These are phyloP conservation scores for Forbesichthys papilliferus DNA, from an alignment of 2,113 vertebrate genomes.

Conservation along the genomic window DNA sequence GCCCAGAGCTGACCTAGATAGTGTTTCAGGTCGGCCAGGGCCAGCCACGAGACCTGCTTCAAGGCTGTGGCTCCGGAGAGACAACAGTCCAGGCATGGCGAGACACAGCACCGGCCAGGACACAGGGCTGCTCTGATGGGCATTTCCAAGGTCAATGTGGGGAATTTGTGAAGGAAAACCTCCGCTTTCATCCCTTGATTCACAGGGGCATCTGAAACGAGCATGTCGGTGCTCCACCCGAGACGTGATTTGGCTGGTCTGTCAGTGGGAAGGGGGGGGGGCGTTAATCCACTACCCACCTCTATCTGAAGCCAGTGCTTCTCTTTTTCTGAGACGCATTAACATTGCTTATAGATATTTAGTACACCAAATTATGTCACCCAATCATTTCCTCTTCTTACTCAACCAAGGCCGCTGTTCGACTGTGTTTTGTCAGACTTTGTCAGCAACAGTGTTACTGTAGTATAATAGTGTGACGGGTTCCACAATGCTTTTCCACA, in stretches of 20 bases:
- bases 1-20: constrained; percentile 71
- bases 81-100: constrained; percentile 54
- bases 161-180: constrained; percentile 51
- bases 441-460: no score
- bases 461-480: no score
- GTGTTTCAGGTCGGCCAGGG: constrained; percentile 69
- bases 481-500: no score
- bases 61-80: constrained; percentile 62
- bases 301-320: constrained; percentile 16
- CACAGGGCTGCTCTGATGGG: constrained; percentile 54
- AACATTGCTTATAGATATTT: neutral
- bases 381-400: neutral
- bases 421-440: no score
- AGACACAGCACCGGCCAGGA: constrained; percentile 48
- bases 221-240: constrained; percentile 52
- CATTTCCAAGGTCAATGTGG: constrained; percentile 64
- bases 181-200: constrained; percentile 47
- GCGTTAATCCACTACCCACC: neutral
- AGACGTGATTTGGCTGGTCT: constrained; percentile 56
- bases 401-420: no score
- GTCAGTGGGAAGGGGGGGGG: constrained; percentile 7
- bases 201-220: constrained; percentile 41
- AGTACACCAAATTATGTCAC: constrained; percentile 2
- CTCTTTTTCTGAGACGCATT: neutral
- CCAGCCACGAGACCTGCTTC: constrained; percentile 57